Percentiles rank a stretch among this genome's conserved stretches.
These are phyloP conservation scores for Calcarius lapponicus DNA, from an alignment of 2,797 vertebrate species.

Conservation along the genomic window DNA sequence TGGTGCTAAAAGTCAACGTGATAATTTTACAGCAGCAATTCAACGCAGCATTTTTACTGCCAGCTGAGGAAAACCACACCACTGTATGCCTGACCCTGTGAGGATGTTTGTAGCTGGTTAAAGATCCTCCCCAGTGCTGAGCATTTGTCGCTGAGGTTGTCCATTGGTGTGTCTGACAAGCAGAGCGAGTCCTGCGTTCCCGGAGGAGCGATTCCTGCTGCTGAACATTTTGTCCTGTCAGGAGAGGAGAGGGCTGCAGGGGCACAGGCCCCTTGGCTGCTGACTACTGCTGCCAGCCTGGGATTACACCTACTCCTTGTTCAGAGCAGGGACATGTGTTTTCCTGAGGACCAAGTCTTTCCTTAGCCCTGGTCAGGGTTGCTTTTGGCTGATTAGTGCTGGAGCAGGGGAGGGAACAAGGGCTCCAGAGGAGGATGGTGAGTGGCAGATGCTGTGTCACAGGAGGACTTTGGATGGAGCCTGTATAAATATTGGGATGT, in stretches of 20 bases:
- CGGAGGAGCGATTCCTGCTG: neutral
- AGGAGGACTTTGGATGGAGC: neutral
- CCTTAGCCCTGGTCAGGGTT: neutral
- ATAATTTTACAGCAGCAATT: neutral
- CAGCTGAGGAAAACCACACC: neutral
- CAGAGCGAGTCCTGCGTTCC: neutral
- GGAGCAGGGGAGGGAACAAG: neutral
- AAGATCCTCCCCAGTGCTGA: neutral
- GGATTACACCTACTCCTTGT: neutral
- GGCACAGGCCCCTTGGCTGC: neutral
- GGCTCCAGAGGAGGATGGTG: neutral
- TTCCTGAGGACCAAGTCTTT: neutral
- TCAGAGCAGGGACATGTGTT: neutral
- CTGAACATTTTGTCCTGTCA: neutral
- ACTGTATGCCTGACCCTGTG: neutral
- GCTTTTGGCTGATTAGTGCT: neutral
- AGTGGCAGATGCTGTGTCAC: neutral
- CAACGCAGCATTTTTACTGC: neutral
- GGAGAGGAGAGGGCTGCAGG: neutral
- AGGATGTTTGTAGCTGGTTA: neutral
- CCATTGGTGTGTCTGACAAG: neutral
- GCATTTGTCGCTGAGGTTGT: neutral
- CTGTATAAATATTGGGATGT: accelerated
- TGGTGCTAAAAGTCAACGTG: neutral
- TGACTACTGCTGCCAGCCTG: neutral